Evolutionary conservation across 2,888 invertebrate genomes (phyloP), one percentile per base, ranked within the genome.

Genomic region (Villa cingulata): DNA sequence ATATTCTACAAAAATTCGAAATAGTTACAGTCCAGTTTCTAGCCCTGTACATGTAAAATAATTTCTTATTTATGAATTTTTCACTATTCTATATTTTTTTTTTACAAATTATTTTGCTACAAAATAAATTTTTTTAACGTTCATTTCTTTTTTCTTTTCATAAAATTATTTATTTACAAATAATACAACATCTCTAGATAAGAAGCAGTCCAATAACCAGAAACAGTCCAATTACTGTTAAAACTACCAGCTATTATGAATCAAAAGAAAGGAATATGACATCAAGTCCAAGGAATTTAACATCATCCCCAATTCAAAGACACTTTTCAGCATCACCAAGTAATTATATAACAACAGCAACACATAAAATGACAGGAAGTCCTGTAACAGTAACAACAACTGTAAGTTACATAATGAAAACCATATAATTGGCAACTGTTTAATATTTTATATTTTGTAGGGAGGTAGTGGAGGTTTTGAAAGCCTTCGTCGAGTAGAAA

Each of bases 311-410:
- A 36, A 64, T 62, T 38, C 56, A 55, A 19, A 59, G 67, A 15
- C 62, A 63, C 17, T 55, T 53, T 71, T 72, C 60, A 70, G 73
- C 46, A 67, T 78, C 66, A 62, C 78, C 59, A 63, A 36, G 16
- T 65, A 76, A 70, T 62, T 77, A 62, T 68, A 73, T 49, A 64
- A 73, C 62, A 62, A 74, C 58, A 55, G 75, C 55, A n/a, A n/a
- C n/a, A 52, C 75, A 57, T 3, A 67, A 69, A 51, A 62, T 67
- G 37, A 58, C 76, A 42, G 62, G 62, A 17, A 68, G 68, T 50
- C 68, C 68, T 9, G 59, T 64, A 15, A 61, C 63, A 18, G 58
- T 52, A 3, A 32, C 29, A 29, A 29, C 29, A 3, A 32, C 29
- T 12, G 29, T 32, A 32, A 12, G 29, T 32, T 32, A 12, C 12